Evolutionary conservation across 1,140 invertebrate species (phyloP).

Genomic region (Drosophila neocordata): DNA sequence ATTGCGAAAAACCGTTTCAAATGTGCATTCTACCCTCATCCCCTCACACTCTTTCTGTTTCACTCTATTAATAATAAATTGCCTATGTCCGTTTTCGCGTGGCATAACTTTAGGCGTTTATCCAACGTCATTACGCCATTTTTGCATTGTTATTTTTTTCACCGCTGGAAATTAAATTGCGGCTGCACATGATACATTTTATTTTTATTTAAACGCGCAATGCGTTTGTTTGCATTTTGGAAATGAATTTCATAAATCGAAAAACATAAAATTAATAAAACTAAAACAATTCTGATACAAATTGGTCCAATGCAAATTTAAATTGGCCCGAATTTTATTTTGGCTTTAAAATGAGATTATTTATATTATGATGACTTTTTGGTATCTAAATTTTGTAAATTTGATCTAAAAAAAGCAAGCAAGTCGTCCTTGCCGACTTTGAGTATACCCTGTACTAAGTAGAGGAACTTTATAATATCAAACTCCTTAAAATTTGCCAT

Average conservation of each 20-base stretch:
- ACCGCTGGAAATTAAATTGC: not conserved
- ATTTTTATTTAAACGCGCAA: conserved; percentile 29
- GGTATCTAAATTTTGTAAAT: not conserved
- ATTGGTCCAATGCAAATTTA: not conserved
- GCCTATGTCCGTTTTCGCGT: conserved; percentile 32
- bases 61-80: conserved; percentile 70
- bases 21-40: conserved; percentile 20
- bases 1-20: conserved; percentile 56
- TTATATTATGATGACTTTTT: not conserved
- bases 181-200: conserved; percentile 14
- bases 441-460: too few species aligned
- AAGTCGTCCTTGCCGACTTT: too few species aligned
- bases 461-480: too few species aligned
- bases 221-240: conserved; percentile 19
- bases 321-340: not conserved
- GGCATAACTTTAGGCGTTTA: conserved; percentile 41
- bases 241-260: not conserved
- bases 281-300: not conserved
- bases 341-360: not conserved
- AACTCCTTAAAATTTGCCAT: too few species aligned
- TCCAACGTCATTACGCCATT: conserved; percentile 34
- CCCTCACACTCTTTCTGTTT: not conserved
- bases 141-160: not conserved
- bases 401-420: too few species aligned
- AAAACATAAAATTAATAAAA: not conserved